Conservation (phyloP, 1,140 invertebrate genomes). For the Heliconius hewitsoni region DNA sequence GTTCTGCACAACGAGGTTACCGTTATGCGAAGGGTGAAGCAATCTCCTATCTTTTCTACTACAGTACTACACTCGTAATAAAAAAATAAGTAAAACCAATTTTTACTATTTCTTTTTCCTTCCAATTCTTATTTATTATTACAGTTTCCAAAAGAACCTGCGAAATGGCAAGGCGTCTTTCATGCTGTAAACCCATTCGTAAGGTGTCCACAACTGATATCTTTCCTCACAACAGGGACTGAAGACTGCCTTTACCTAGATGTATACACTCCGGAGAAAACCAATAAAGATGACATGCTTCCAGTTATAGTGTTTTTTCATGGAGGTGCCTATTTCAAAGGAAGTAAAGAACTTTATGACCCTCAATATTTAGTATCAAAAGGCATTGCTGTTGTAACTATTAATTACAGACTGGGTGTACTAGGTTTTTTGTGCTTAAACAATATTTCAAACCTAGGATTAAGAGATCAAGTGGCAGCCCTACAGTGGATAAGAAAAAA, state of each 20-base stretch:
- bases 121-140: not conserved
- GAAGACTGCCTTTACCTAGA: conserved; percentile 69
- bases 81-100: no score
- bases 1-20: no score
- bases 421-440: conserved; percentile 62
- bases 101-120: no score
- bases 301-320: conserved; percentile 84
- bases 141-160: conserved; percentile 57
- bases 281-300: conserved; percentile 31
- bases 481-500: conserved; percentile 72
- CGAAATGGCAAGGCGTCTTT: conserved; percentile 55
- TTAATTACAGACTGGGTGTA: conserved; percentile 55
- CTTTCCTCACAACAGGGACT: conserved; percentile 44
- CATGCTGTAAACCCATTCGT: conserved; percentile 51
- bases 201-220: conserved; percentile 59
- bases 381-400: conserved; percentile 49
- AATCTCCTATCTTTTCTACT: no score
- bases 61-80: no score
- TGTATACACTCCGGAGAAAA: conserved; percentile 51
- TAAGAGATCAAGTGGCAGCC: conserved; percentile 70
- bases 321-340: conserved; percentile 81
- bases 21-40: no score
- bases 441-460: conserved; percentile 60
- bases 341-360: conserved; percentile 77
- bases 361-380: conserved; percentile 47